A percentile compares a stretch with the other conserved stretches of the same genome.
Conservation (phyloP, 2,888 invertebrate genomes). For the Hirtodrosophila trivittata region DNA sequence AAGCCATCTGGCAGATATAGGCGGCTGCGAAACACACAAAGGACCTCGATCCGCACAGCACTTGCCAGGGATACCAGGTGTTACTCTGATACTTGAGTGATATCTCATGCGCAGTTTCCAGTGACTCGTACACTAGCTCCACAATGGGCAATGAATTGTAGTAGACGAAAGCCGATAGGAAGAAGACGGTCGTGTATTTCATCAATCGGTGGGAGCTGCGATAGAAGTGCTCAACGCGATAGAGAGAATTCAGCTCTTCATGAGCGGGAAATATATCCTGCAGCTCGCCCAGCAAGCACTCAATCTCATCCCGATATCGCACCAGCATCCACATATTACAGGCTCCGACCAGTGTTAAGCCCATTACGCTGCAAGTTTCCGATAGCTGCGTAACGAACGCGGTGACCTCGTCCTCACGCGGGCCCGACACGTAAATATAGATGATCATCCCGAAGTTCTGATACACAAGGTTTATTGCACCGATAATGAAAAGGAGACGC, state of each 20-base stretch:
- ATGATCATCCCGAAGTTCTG: constrained; percentile 70
- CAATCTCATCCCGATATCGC: constrained; percentile 52
- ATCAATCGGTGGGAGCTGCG: constrained; percentile 53
- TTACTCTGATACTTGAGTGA: constrained; percentile 71
- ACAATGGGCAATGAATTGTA: constrained; percentile 72
- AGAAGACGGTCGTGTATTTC: constrained; percentile 57
- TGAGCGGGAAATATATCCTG: constrained; percentile 17
- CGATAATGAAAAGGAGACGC: constrained; percentile 52
- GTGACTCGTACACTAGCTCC: constrained; percentile 57
- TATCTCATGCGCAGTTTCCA: constrained; percentile 33
- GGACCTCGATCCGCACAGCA: constrained; percentile 35
- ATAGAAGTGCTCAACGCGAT: constrained; percentile 56
- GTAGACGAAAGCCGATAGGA: constrained; percentile 54
- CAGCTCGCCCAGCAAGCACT: constrained; percentile 50
- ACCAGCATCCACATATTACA: constrained; percentile 69
- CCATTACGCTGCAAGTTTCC: constrained; percentile 67
- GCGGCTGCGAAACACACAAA: constrained; percentile 37
- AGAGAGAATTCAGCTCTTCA: constrained; percentile 6
- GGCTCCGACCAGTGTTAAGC: constrained; percentile 57
- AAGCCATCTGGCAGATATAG: constrained; percentile 63
- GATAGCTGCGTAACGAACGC: constrained; percentile 48
- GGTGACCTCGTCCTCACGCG: constrained; percentile 2
- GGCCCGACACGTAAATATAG: constrained; percentile 43
- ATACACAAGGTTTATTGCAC: constrained; percentile 61
- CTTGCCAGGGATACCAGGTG: constrained; percentile 82